Percentiles rank a stretch among this genome's conserved stretches.
Conservation (phyloP, 1,140 invertebrate species). For the Drosophila serrata region DNA sequence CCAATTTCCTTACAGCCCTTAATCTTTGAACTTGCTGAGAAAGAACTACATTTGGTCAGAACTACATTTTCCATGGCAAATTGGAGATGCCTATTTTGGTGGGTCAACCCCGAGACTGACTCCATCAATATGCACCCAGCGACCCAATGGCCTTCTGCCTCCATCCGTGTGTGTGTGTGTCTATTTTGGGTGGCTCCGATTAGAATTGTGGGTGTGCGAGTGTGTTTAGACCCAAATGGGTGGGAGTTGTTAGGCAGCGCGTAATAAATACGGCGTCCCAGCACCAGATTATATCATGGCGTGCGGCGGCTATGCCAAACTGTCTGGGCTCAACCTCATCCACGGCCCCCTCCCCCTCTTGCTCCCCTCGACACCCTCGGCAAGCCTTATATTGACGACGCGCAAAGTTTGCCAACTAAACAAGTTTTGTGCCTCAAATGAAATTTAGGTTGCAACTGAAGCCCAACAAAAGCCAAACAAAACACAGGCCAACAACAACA, state of each 20-base stretch:
- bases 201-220: neutral
- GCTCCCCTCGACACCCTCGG: neutral
- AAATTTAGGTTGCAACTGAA: slow-evolving; percentile 84
- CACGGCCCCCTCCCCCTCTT: neutral
- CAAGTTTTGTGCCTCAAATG: slow-evolving; percentile 83
- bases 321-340: slow-evolving; percentile 55
- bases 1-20: neutral
- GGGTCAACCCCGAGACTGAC: slow-evolving; percentile 18
- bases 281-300: slow-evolving; percentile 76
- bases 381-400: slow-evolving; percentile 79
- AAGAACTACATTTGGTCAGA: slow-evolving; percentile 6
- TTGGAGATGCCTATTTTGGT: slow-evolving; percentile 33
- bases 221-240: neutral
- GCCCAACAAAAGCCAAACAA: slow-evolving; percentile 80
- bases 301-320: slow-evolving; percentile 66
- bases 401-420: slow-evolving; percentile 84
- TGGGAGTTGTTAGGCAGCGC: slow-evolving; percentile 47
- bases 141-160: slow-evolving; percentile 22
- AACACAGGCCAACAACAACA: slow-evolving; percentile 53
- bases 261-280: slow-evolving; percentile 67
- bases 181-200: slow-evolving; percentile 6
- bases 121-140: slow-evolving; percentile 31
- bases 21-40: slow-evolving; percentile 27
- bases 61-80: slow-evolving; percentile 41
- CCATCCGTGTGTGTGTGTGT: slow-evolving; percentile 9